These are phyloP conservation scores for Montipora capricornis DNA, from an alignment of 64 coral and sea anemone genomes.

Conservation along the genomic window DNA sequence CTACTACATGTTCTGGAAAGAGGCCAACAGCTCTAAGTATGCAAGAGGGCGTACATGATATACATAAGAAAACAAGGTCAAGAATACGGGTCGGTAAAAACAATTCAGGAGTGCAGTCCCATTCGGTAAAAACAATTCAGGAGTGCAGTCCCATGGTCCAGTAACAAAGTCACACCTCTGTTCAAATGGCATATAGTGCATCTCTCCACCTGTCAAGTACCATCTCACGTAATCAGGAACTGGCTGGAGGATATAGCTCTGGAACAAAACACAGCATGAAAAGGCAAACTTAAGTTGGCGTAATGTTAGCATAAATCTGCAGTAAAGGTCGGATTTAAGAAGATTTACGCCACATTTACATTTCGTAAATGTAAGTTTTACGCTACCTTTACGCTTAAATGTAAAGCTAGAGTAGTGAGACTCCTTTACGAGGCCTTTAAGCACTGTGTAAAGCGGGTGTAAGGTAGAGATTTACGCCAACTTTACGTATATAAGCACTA, in stretches of 20 bases:
- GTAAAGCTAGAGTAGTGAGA: too few relatives aligned
- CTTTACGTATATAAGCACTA: too few relatives aligned
- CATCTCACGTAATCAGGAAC: conserved; percentile 29
- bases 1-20: neutral
- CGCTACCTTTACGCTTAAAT: too few relatives aligned
- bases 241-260: neutral
- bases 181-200: conserved; percentile 8
- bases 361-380: too few relatives aligned
- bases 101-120: neutral
- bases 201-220: neutral
- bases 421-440: too few relatives aligned
- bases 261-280: neutral
- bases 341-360: too few relatives aligned
- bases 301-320: too few relatives aligned
- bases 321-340: too few relatives aligned
- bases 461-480: too few relatives aligned
- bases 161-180: neutral
- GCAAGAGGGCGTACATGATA: neutral
- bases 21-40: neutral
- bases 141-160: neutral
- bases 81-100: neutral
- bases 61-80: neutral
- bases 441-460: too few relatives aligned
- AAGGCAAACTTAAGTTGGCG: too few relatives aligned
- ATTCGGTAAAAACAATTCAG: neutral